Evolutionary conservation across 2,797 vertebrate species (phyloP).

Genomic region (Hyperoplus immaculatus): DNA sequence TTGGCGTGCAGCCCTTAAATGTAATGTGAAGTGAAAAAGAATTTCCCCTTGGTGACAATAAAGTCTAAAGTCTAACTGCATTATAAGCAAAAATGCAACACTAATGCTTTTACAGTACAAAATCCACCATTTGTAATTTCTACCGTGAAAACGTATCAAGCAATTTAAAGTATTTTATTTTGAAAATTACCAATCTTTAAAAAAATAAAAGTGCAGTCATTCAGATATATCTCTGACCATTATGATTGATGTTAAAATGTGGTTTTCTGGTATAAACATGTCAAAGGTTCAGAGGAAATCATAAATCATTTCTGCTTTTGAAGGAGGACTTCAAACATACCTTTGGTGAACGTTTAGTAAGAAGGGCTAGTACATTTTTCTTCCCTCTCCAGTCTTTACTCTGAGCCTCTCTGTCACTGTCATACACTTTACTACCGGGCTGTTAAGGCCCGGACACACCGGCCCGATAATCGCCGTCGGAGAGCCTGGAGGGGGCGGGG

Average conservation of each 20-base stretch:
- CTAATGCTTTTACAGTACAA: neutral
- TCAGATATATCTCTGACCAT: neutral
- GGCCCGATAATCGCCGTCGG: too few species aligned
- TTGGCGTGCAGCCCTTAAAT: too few species aligned
- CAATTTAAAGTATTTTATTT: neutral
- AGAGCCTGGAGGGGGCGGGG: too few species aligned
- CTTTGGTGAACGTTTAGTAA: neutral
- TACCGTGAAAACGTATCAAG: neutral
- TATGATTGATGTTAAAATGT: neutral
- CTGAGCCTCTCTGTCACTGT: neutral
- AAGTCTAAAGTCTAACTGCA: too few species aligned
- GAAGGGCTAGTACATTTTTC: neutral
- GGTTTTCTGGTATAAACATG: neutral
- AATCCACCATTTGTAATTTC: neutral
- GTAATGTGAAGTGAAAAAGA: too few species aligned
- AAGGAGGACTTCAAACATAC: neutral
- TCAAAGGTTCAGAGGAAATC: neutral
- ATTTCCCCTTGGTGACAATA: too few species aligned
- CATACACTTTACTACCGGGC: too few species aligned
- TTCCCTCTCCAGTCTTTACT: neutral
- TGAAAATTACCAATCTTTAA: neutral
- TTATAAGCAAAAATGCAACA: neutral
- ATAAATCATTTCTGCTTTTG: neutral
- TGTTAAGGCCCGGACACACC: too few species aligned
- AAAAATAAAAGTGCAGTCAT: neutral